phyloP scores from a whole-genome alignment of 2,113 vertebrate genomes.

The Mobula birostris region DNA sequence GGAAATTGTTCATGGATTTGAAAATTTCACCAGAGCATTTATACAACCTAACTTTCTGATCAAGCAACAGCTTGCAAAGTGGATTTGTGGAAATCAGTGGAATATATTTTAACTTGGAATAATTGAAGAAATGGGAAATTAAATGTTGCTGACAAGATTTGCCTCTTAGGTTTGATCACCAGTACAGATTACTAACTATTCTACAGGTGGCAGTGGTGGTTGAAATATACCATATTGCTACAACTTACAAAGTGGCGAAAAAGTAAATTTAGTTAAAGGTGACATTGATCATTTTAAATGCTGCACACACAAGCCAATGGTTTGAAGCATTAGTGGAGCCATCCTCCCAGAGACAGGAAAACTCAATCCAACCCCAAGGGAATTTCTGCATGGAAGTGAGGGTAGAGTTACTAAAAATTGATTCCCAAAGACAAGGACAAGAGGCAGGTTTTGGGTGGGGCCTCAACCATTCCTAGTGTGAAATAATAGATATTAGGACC shows the following conservation, averaged over 20 bases:
- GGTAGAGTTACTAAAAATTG: neutral
- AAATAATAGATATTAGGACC: too few species aligned
- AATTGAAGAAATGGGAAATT: neutral
- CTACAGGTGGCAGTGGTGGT: neutral
- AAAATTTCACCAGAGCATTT: neutral
- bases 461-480: too few species aligned
- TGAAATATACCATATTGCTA: neutral
- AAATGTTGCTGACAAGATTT: neutral
- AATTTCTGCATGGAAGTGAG: neutral
- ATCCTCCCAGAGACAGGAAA: neutral
- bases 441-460: too few species aligned
- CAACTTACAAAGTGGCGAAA: neutral
- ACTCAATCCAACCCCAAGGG: neutral
- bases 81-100: neutral
- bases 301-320: neutral
- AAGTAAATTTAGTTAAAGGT: neutral
- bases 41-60: neutral
- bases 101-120: neutral
- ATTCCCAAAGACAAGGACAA: too few species aligned
- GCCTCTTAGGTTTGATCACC: neutral
- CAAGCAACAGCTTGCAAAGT: neutral
- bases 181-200: neutral
- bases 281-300: neutral
- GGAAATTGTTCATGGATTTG: neutral
- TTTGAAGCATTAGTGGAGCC: neutral